A percentile compares a stretch with the other conserved stretches of the same genome.
These are phyloP conservation scores for Sphaerophoria rueppellii DNA, from an alignment of 2,888 invertebrate genomes.

Conservation along the genomic window DNA sequence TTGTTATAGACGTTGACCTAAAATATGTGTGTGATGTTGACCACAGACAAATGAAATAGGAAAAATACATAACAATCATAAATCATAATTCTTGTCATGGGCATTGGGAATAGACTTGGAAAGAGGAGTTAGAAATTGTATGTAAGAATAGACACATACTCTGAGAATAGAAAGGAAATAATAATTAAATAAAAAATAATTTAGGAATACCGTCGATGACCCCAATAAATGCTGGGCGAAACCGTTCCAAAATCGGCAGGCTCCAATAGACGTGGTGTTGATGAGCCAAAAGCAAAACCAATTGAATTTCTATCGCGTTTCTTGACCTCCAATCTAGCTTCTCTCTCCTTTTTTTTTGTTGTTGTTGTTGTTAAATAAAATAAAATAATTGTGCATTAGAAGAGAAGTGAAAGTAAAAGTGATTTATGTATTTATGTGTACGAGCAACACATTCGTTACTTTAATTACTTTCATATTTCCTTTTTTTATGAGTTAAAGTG, in stretches of 20 bases:
- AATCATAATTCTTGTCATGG: conserved; percentile 21
- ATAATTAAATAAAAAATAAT: conserved; percentile 25
- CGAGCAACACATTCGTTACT: not conserved
- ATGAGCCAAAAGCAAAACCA: conserved; percentile 95
- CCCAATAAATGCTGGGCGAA: conserved; percentile 87
- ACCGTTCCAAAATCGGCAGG: conserved; percentile 88
- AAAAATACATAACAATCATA: conserved; percentile 30
- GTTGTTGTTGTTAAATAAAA: not conserved
- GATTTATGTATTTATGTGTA: conserved; percentile 30
- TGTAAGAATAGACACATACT: not conserved
- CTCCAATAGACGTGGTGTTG: conserved; percentile 93
- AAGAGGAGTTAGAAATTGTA: no score
- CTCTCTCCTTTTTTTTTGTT: conserved; percentile 84
- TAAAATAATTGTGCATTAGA: no score
- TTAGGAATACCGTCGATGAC: conserved; percentile 87
- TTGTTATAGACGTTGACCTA: conserved; percentile 94
- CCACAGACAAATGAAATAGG: conserved; percentile 29
- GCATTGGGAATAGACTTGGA: no score
- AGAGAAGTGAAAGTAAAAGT: conserved; percentile 49
- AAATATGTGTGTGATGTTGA: conserved; percentile 34
- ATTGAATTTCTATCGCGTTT: conserved; percentile 88
- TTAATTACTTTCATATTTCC: conserved; percentile 23
- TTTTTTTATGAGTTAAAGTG: conserved; percentile 2
- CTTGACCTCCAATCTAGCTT: conserved; percentile 91
- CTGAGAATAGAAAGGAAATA: conserved; percentile 26